Percentiles rank a stretch among this genome's conserved stretches.
Conservation (phyloP, 2,113 vertebrate species). For the Hydropotes inermis region DNA sequence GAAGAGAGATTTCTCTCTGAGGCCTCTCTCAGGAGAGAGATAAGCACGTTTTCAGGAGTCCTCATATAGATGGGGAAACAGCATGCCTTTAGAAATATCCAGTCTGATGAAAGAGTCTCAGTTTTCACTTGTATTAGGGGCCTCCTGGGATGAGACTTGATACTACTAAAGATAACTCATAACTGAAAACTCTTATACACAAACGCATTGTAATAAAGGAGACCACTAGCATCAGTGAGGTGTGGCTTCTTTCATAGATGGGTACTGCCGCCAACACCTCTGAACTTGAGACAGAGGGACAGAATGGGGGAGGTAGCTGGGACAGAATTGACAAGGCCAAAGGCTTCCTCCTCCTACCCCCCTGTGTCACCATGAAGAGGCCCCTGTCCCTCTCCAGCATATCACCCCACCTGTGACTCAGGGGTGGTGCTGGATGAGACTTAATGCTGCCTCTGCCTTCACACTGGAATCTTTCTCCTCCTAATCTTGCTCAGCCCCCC, state of each 20-base stretch:
- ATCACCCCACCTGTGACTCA: not conserved
- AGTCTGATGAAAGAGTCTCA: not conserved
- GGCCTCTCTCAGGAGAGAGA: not conserved
- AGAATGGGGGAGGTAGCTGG: not conserved
- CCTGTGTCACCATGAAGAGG: not conserved
- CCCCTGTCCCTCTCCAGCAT: not conserved
- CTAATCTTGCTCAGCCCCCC: not conserved
- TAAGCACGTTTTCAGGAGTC: not conserved
- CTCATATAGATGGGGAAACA: not conserved
- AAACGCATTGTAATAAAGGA: not conserved
- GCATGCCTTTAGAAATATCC: not conserved
- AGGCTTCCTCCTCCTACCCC: not conserved
- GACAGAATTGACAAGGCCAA: not conserved
- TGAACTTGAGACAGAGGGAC: not conserved
- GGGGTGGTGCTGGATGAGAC: not conserved
- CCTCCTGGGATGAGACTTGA: not conserved
- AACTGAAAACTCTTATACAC: not conserved
- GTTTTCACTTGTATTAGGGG: not conserved
- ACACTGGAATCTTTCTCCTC: not conserved
- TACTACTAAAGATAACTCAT: not conserved
- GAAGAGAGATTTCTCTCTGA: not conserved
- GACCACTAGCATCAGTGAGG: not conserved
- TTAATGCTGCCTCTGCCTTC: conserved; percentile 47
- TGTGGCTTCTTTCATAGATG: not conserved
- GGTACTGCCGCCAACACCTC: not conserved